Conservation (phyloP, 2,888 invertebrate genomes). For the Temnothorax unifasciatus region DNA sequence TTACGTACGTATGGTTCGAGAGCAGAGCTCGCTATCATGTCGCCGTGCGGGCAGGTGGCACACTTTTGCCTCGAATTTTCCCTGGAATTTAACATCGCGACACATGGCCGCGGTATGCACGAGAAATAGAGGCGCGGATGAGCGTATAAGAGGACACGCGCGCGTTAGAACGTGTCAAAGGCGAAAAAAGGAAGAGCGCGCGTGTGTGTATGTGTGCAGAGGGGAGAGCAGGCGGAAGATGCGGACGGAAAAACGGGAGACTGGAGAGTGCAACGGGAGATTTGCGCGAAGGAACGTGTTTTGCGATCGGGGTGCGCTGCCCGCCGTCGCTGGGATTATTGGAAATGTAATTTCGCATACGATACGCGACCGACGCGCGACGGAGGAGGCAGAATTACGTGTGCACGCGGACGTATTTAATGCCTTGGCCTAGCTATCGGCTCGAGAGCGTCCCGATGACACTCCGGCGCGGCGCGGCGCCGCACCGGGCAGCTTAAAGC, state of each 20-base stretch:
- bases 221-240: background rate
- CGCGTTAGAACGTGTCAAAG: slow-evolving; percentile 42
- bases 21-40: slow-evolving; percentile 38
- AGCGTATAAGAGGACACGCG: slow-evolving; percentile 19
- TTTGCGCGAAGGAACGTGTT: slow-evolving; percentile 71
- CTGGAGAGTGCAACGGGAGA: slow-evolving; percentile 43
- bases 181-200: slow-evolving; percentile 33
- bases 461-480: background rate
- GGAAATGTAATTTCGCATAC: slow-evolving; percentile 74
- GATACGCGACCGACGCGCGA: slow-evolving; percentile 46
- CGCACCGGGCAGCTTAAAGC: slow-evolving; percentile 57
- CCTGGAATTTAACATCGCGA: slow-evolving; percentile 56
- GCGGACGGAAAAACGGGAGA: slow-evolving; percentile 44
- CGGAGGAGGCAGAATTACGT: slow-evolving; percentile 60
- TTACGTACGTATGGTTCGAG: slow-evolving; percentile 42
- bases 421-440: slow-evolving; percentile 48
- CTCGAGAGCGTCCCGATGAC: slow-evolving; percentile 54
- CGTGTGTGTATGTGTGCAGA: background rate
- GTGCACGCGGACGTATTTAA: slow-evolving; percentile 63
- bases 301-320: slow-evolving; percentile 64
- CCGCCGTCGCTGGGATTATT: slow-evolving; percentile 68
- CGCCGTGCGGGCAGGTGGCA: slow-evolving; percentile 33
- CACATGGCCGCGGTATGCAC: slow-evolving; percentile 6
- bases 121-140: slow-evolving; percentile 38
- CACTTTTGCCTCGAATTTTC: slow-evolving; percentile 54